A percentile compares a stretch with the other conserved stretches of the same genome.
Conservation (phyloP, 2,888 invertebrate species). For the Drosophila neotestacea region DNA sequence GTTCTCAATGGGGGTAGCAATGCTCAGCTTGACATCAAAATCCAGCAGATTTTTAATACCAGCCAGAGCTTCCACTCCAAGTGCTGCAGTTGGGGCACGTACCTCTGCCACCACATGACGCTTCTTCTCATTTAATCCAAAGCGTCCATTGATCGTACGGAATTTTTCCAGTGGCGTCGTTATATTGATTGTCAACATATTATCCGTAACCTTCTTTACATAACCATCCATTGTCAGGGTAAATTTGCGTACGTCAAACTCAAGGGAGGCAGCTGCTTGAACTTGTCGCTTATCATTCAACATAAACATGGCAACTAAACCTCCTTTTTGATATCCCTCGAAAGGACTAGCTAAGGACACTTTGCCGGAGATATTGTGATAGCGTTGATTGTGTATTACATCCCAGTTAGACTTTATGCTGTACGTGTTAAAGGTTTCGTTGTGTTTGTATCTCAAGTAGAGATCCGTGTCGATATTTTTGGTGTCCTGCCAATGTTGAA, state of each 20-base stretch:
- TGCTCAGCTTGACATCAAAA: constrained; percentile 90
- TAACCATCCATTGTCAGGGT: constrained; percentile 89
- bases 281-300: constrained; percentile 88
- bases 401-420: constrained; percentile 90
- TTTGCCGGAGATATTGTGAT: constrained; percentile 87
- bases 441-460: constrained; percentile 85
- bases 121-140: constrained; percentile 90
- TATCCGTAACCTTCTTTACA: constrained; percentile 90
- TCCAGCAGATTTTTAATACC: constrained; percentile 88
- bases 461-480: constrained; percentile 86
- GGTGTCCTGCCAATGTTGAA: constrained; percentile 87
- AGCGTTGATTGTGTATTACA: constrained; percentile 86
- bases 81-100: constrained; percentile 88
- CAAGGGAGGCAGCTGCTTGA: constrained; percentile 89
- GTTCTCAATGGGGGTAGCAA: constrained; percentile 91
- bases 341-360: constrained; percentile 89
- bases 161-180: constrained; percentile 91
- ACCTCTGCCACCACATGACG: constrained; percentile 91
- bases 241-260: constrained; percentile 90
- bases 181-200: constrained; percentile 90
- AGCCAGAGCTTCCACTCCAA: constrained; percentile 89
- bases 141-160: constrained; percentile 88
- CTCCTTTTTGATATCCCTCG: constrained; percentile 89
- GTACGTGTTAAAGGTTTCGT: constrained; percentile 86
- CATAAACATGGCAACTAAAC: constrained; percentile 89